A percentile compares a stretch with the other conserved stretches of the same genome.
phyloP scores from a whole-genome alignment of 2,888 invertebrate species.

The Atrina japonica region DNA sequence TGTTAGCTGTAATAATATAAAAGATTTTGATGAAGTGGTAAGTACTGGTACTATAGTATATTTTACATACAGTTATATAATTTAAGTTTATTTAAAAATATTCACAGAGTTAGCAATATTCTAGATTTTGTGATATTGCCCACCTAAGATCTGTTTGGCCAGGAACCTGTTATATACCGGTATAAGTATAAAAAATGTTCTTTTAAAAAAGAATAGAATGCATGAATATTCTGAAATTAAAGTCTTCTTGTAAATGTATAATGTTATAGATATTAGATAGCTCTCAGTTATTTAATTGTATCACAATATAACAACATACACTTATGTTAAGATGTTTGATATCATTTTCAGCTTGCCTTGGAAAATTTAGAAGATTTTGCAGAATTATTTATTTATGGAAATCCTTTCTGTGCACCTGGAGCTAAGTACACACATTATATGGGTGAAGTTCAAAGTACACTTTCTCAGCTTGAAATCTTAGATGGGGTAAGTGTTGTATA shows the following conservation, averaged over 20 bases:
- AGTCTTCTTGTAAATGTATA: too few relatives aligned
- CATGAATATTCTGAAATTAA: too few relatives aligned
- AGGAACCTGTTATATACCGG: too few relatives aligned
- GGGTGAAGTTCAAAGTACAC: conserved; percentile 56
- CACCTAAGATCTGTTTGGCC: too few relatives aligned
- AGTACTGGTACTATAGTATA: conserved; percentile 41
- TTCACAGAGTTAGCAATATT: not conserved
- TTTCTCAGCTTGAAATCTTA: conserved; percentile 69
- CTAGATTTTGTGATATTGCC: not conserved
- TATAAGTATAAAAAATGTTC: too few relatives aligned
- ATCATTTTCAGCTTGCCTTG: conserved; percentile 66
- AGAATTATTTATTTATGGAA: conserved; percentile 69
- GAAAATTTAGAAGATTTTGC: conserved; percentile 62
- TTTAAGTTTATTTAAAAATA: too few relatives aligned
- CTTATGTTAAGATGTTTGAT: too few relatives aligned
- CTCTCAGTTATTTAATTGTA: too few relatives aligned
- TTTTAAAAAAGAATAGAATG: too few relatives aligned
- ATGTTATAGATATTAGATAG: too few relatives aligned
- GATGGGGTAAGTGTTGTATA: conserved; percentile 69
- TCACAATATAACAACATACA: too few relatives aligned
- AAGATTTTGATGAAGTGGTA: conserved; percentile 70
- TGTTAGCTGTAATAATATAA: conserved; percentile 63
- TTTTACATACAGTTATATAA: too few relatives aligned
- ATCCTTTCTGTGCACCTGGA: conserved; percentile 66
- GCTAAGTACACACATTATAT: conserved; percentile 65